phyloP scores from a whole-genome alignment of 1,140 invertebrate genomes.

The Caenorhabditis remanei region DNA sequence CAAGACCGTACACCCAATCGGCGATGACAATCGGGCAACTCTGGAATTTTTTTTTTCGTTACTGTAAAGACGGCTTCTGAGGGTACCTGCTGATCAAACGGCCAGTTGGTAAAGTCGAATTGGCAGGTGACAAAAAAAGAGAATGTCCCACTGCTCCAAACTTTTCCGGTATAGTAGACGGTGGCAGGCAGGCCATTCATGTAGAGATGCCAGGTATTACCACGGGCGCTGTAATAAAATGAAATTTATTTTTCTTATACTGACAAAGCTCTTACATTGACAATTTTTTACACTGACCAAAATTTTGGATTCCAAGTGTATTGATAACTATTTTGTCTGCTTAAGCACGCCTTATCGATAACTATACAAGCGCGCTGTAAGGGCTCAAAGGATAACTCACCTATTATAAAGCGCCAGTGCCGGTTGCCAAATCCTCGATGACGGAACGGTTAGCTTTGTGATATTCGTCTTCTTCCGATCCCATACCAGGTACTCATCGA shows the following conservation, averaged over 20 bases:
- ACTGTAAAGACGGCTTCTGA: too few relatives aligned
- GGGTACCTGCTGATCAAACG: constrained; percentile 75
- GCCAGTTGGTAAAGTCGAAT: constrained; percentile 75
- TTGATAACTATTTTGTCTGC: too few relatives aligned
- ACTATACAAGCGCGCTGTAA: neutral
- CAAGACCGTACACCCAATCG: constrained; percentile 77
- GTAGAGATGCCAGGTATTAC: constrained; percentile 75
- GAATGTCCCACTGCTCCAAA: constrained; percentile 70
- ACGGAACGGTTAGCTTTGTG: constrained; percentile 70
- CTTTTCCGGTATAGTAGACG: constrained; percentile 68
- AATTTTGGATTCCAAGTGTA: too few relatives aligned
- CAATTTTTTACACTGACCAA: too few relatives aligned
- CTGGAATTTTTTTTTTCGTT: too few relatives aligned
- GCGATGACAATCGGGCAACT: constrained; percentile 77
- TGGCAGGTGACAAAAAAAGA: constrained; percentile 75
- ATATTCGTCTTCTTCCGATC: constrained; percentile 71
- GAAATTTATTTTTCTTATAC: neutral
- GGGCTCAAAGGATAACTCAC: constrained; percentile 14
- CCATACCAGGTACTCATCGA: constrained; percentile 75
- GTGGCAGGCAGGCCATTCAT: constrained; percentile 75
- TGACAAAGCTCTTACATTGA: neutral
- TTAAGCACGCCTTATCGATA: too few relatives aligned
- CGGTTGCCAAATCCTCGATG: constrained; percentile 77
- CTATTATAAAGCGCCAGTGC: constrained; percentile 76
- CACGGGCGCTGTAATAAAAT: constrained; percentile 63